Evolutionary conservation across 2,888 invertebrate genomes (phyloP).

Genomic region (Stratiomys singularior): DNA sequence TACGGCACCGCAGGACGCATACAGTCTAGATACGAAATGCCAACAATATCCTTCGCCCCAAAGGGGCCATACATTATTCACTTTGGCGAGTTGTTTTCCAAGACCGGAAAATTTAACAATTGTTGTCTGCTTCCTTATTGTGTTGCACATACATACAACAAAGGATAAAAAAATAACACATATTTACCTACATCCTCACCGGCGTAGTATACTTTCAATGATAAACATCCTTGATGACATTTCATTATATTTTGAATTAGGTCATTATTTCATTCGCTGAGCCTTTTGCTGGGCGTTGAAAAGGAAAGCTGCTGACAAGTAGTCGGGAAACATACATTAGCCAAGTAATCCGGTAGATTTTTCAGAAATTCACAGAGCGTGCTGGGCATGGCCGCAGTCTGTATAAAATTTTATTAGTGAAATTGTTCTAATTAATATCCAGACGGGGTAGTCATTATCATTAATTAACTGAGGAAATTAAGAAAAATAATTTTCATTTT

Average conservation of each 20-base stretch:
- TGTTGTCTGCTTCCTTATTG: background rate
- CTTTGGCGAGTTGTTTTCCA: background rate
- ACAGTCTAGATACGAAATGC: constrained; percentile 9
- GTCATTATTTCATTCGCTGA: background rate
- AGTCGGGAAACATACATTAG: background rate
- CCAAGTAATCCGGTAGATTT: constrained; percentile 2
- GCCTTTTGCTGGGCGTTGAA: background rate
- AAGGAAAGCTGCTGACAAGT: constrained; percentile 7
- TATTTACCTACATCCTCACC: too few relatives aligned
- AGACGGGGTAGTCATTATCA: constrained; percentile 4
- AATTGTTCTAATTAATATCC: constrained; percentile 23
- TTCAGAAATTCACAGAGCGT: background rate
- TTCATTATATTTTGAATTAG: constrained; percentile 31
- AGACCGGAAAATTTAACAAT: background rate
- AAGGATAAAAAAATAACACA: too few relatives aligned
- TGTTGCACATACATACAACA: background rate
- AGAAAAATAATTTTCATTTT: constrained; percentile 4
- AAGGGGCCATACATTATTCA: background rate
- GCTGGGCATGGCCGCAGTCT: too few relatives aligned
- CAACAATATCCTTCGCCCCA: background rate
- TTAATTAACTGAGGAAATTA: constrained; percentile 21
- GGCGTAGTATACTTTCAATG: background rate
- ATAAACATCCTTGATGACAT: constrained; percentile 30
- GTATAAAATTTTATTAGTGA: constrained; percentile 5
- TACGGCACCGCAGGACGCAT: constrained; percentile 12